phyloP scores from a whole-genome alignment of 1,140 invertebrate species.

The Pseudomyrmex gracilis region DNA sequence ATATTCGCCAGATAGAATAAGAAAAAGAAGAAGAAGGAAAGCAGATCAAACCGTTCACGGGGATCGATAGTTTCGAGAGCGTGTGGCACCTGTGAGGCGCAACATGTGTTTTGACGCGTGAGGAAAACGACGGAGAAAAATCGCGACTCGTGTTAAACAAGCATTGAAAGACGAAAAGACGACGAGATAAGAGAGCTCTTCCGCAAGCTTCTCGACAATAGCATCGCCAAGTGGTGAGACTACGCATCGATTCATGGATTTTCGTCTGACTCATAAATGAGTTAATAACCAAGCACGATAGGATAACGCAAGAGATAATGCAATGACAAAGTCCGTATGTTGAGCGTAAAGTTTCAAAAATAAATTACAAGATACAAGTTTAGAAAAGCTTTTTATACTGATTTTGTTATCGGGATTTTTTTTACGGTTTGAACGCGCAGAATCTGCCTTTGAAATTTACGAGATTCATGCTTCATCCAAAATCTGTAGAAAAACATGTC shows the following conservation, averaged over 20 bases:
- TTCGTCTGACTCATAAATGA: slow-evolving; percentile 36
- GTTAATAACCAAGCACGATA: background rate
- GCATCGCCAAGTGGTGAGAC: slow-evolving; percentile 9
- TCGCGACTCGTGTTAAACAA: slow-evolving; percentile 49
- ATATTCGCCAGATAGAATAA: no score
- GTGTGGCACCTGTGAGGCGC: slow-evolving; percentile 17
- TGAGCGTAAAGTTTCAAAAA: background rate
- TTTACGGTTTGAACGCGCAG: background rate
- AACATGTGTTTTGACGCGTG: slow-evolving; percentile 44
- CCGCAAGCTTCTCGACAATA: slow-evolving; percentile 27
- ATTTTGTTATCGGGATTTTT: background rate
- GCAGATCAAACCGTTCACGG: slow-evolving; percentile 19
- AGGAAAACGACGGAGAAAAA: slow-evolving; percentile 32
- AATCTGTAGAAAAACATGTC: slow-evolving; percentile 20
- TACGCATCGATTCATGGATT: slow-evolving; percentile 49
- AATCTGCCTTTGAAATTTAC: slow-evolving; percentile 18
- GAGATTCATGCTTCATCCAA: background rate
- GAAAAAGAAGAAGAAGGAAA: slow-evolving; percentile 9
- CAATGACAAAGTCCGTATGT: background rate
- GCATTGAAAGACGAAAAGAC: slow-evolving; percentile 44
- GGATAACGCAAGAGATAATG: background rate
- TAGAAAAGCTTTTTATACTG: background rate
- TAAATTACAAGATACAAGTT: slow-evolving; percentile 3
- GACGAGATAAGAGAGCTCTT: slow-evolving; percentile 48
- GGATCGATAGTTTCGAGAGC: slow-evolving; percentile 9